phyloP scores from a whole-genome alignment of 2,113 vertebrate species.

The Sapayoa aenigma region DNA sequence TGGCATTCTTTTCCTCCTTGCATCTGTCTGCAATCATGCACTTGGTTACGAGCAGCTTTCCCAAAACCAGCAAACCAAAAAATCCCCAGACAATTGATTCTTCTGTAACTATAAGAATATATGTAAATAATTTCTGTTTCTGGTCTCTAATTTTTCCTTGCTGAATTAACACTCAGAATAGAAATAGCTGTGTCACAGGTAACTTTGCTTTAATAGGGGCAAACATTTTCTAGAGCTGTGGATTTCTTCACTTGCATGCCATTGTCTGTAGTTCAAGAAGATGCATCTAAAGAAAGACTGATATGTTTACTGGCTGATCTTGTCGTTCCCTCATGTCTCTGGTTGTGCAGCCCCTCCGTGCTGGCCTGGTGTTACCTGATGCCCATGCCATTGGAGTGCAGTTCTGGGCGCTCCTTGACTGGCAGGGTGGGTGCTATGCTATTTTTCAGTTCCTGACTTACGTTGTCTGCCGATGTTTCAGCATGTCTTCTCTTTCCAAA shows the following conservation, averaged over 20 bases:
- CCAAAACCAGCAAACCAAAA: background rate
- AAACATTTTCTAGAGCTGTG: background rate
- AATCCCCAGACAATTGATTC: background rate
- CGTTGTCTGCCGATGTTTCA: fast-evolving
- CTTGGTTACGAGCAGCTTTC: background rate
- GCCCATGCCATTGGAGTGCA: fast-evolving
- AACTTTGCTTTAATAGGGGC: background rate
- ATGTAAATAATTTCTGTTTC: background rate
- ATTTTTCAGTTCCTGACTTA: background rate
- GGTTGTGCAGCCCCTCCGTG: background rate
- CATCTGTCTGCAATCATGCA: background rate
- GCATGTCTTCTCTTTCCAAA: background rate
- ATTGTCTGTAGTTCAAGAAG: background rate
- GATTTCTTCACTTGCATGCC: background rate
- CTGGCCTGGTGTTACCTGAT: too few relatives aligned
- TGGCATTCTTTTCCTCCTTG: background rate
- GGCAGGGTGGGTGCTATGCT: background rate
- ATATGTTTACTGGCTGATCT: background rate
- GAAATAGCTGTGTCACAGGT: background rate
- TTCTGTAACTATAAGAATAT: background rate
- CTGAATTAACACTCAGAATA: background rate
- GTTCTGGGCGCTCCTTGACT: background rate
- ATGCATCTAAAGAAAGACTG: background rate
- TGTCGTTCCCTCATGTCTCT: background rate
- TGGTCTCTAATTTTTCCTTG: background rate